Conservation (phyloP, 2,113 vertebrate species). For the Embiotoca jacksoni region DNA sequence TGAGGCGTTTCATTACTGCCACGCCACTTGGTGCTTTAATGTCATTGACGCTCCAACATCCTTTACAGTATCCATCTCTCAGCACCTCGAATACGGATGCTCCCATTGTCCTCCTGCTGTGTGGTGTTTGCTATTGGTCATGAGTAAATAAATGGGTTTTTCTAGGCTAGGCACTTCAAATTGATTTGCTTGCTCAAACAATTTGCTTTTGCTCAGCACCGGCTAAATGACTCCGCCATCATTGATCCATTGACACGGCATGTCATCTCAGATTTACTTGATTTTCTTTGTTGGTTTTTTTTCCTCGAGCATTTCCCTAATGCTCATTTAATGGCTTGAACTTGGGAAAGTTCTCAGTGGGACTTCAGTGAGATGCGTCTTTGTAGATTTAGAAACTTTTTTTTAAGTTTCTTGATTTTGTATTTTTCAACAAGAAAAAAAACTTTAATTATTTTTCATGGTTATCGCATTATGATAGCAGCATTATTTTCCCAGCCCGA, state of each 20-base stretch:
- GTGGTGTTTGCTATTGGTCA: constrained; percentile 66
- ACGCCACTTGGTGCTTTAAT: constrained; percentile 70
- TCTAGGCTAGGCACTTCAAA: constrained; percentile 69
- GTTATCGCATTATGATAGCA: constrained; percentile 1
- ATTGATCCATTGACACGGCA: constrained; percentile 79
- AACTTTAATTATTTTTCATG: too few species aligned
- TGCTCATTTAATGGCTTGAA: not conserved
- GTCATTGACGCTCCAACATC: constrained; percentile 69
- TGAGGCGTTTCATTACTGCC: constrained; percentile 78
- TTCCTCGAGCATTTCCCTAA: constrained; percentile 27
- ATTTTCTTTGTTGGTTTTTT: constrained; percentile 19
- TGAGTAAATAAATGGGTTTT: constrained; percentile 78
- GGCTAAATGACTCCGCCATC: constrained; percentile 79
- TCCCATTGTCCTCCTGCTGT: constrained; percentile 57
- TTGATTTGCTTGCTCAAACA: constrained; percentile 83
- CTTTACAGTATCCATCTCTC: constrained; percentile 73
- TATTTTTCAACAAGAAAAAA: too few species aligned
- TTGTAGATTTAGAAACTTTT: constrained; percentile 19
- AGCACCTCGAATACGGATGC: constrained; percentile 50
- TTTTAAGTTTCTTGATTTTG: constrained; percentile 6
- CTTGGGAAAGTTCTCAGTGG: constrained; percentile 10
- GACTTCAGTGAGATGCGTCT: not conserved
- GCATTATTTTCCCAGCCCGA: constrained; percentile 28
- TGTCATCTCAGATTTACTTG: constrained; percentile 70
- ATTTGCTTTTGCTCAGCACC: constrained; percentile 79